These are phyloP conservation scores for Sylvia atricapilla DNA, from an alignment of 2,113 vertebrate genomes.

Conservation along the genomic window DNA sequence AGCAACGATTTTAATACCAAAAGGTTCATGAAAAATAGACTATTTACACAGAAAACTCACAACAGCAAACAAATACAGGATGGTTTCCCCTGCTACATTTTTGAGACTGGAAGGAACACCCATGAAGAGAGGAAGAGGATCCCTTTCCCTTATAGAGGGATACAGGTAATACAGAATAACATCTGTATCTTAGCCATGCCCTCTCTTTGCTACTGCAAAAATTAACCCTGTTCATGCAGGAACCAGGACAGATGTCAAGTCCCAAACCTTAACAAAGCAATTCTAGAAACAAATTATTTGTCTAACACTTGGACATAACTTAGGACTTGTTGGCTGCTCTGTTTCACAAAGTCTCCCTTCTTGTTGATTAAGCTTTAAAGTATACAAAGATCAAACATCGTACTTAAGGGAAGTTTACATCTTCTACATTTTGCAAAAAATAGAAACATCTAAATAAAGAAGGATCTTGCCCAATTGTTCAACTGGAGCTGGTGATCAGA, in stretches of 20 bases:
- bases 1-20: neutral
- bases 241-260: neutral
- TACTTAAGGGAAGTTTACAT: neutral
- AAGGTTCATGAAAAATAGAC: neutral
- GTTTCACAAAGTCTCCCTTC: neutral
- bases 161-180: neutral
- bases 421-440: neutral
- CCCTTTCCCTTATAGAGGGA: no score
- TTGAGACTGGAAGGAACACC: neutral
- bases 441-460: neutral
- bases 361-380: neutral
- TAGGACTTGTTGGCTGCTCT: neutral
- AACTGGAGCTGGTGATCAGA: neutral
- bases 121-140: neutral
- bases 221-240: neutral
- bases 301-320: neutral
- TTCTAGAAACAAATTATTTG: neutral
- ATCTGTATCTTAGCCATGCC: neutral
- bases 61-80: neutral
- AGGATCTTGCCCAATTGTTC: neutral
- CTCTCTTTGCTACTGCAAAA: neutral
- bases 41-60: neutral
- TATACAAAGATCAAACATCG: neutral
- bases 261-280: neutral
- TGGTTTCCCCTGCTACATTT: neutral